Evolutionary conservation across 2,113 vertebrate genomes (phyloP).

Genomic region (Leptobrachium leishanense): DNA sequence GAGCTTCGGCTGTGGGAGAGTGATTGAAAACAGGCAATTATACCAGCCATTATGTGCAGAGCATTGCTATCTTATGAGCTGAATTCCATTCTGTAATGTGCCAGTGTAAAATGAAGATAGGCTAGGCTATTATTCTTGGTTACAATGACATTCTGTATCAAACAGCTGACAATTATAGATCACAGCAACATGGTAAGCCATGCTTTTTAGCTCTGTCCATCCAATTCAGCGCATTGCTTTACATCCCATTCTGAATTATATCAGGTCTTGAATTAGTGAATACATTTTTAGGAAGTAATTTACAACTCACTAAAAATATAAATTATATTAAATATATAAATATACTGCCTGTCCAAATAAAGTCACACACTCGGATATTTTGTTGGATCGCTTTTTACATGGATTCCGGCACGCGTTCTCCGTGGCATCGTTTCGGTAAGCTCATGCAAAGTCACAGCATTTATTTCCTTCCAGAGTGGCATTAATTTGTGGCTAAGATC

Average conservation of each 20-base stretch:
- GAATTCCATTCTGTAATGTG: constrained; percentile 48
- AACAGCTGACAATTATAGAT: constrained; percentile 47
- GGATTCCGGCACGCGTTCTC: too few species aligned
- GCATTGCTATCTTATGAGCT: constrained; percentile 41
- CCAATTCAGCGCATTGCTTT: constrained; percentile 9
- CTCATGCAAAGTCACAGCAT: too few species aligned
- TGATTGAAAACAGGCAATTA: constrained; percentile 50
- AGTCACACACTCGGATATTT: not conserved
- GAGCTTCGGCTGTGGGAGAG: constrained; percentile 20
- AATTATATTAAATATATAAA: constrained; percentile 10
- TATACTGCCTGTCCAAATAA: not conserved
- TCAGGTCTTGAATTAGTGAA: constrained; percentile 7
- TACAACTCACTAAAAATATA: constrained; percentile 19
- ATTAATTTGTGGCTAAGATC: too few species aligned
- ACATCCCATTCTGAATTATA: constrained; percentile 7
- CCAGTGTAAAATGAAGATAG: constrained; percentile 46
- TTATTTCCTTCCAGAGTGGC: too few species aligned
- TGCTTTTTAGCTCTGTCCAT: constrained; percentile 1
- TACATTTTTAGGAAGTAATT: constrained; percentile 20
- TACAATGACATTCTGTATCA: constrained; percentile 45
- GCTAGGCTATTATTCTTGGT: constrained; percentile 40
- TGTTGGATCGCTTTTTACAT: not conserved
- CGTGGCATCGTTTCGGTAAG: too few species aligned
- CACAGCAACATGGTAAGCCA: constrained; percentile 19
- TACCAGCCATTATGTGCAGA: constrained; percentile 34